Percentiles rank a stretch among this genome's conserved stretches.
These are phyloP conservation scores for Papilio demoleus DNA, from an alignment of 2,888 invertebrate species.

Conservation along the genomic window DNA sequence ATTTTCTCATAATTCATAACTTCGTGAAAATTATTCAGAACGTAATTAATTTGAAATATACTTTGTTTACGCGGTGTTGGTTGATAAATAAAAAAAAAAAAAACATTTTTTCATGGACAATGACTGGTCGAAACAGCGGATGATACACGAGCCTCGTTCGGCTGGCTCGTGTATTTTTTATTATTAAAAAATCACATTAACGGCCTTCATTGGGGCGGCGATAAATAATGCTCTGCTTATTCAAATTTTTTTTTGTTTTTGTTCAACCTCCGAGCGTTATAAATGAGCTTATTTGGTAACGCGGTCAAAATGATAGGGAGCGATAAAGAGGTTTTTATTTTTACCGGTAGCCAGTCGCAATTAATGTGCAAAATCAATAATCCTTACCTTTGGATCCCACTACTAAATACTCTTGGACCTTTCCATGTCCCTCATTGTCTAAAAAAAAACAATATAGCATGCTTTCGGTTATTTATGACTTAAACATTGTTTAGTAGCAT, in stretches of 20 bases:
- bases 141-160: conserved; percentile 83
- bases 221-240: conserved; percentile 84
- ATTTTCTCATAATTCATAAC: conserved; percentile 12
- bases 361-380: conserved; percentile 1
- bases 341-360: conserved; percentile 26
- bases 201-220: conserved; percentile 83
- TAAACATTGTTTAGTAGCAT: no score
- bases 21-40: conserved; percentile 54
- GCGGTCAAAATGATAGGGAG: conserved; percentile 74
- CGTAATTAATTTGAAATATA: conserved; percentile 75
- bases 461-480: no score
- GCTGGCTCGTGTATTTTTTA: conserved; percentile 77
- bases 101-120: conserved; percentile 70
- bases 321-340: conserved; percentile 69
- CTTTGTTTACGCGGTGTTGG: conserved; percentile 61
- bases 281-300: conserved; percentile 83
- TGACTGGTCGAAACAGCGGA: conserved; percentile 81
- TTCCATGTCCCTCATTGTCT: no score
- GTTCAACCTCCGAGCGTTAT: conserved; percentile 79
- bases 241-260: conserved; percentile 83
- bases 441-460: no score
- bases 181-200: conserved; percentile 83
- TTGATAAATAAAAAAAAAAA: conserved; percentile 64
- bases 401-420: not conserved
- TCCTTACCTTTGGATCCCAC: not conserved